These are phyloP conservation scores for Euplagia quadripunctaria DNA, from an alignment of 2,888 invertebrate species.

Conservation along the genomic window DNA sequence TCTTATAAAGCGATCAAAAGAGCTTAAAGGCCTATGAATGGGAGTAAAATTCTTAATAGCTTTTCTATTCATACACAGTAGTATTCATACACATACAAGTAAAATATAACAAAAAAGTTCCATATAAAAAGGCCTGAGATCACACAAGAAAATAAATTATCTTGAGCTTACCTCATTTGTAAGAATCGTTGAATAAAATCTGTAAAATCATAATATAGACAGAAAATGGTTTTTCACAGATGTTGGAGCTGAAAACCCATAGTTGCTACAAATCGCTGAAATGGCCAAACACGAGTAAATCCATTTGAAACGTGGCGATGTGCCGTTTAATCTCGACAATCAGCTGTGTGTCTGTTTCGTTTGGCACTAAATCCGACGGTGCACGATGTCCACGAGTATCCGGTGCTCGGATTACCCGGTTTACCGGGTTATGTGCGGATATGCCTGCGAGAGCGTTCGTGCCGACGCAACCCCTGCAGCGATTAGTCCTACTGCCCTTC, in stretches of 20 bases:
- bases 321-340: constrained; percentile 80
- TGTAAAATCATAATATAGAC: background rate
- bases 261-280: constrained; percentile 34
- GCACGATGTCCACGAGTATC: constrained; percentile 56
- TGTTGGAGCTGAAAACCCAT: background rate
- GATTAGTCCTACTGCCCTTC: constrained; percentile 81
- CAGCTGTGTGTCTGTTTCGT: constrained; percentile 77
- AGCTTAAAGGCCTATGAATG: constrained; percentile 38
- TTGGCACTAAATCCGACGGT: constrained; percentile 73
- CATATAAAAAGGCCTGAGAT: constrained; percentile 19
- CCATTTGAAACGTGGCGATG: constrained; percentile 64
- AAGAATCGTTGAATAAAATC: background rate
- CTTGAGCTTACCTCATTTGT: background rate
- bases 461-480: constrained; percentile 74
- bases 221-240: background rate
- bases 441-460: constrained; percentile 72
- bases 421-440: constrained; percentile 65
- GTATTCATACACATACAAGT: constrained; percentile 23
- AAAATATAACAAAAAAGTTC: constrained; percentile 10
- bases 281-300: constrained; percentile 59
- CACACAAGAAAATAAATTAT: background rate
- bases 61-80: constrained; percentile 21
- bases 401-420: constrained; percentile 69
- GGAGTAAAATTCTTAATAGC: constrained; percentile 27
- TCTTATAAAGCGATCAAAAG: constrained; percentile 46